Percentiles rank a stretch among this genome's conserved stretches.
Conservation (phyloP, 2,113 vertebrate species). For the Corynorhinus townsendii region DNA sequence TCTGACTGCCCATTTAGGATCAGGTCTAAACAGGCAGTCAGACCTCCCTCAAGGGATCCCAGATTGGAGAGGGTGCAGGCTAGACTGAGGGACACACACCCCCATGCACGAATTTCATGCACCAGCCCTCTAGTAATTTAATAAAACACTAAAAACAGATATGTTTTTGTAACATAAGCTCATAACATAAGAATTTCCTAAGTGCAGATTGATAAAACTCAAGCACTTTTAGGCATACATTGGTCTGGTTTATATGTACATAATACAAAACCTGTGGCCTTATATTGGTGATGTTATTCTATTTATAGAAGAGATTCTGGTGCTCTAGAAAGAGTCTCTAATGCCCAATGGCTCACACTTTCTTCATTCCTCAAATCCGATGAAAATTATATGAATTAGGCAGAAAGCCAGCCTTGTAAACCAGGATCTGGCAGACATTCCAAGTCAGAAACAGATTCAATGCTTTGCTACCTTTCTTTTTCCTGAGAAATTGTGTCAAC, state of each 20-base stretch:
- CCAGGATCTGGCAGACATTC: constrained; percentile 39
- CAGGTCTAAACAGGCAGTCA: no score
- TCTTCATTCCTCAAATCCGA: constrained; percentile 49
- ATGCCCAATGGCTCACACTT: constrained; percentile 19
- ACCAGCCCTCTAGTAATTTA: neutral
- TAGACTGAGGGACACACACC: no score
- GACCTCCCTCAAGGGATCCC: no score
- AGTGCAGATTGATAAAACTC: neutral
- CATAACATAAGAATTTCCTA: neutral
- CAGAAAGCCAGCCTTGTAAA: constrained; percentile 52
- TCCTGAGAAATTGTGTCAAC: constrained; percentile 38
- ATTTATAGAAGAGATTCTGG: constrained; percentile 29
- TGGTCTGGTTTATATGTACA: neutral
- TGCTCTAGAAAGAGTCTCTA: constrained; percentile 34
- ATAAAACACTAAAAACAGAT: constrained; percentile 19
- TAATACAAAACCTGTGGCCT: neutral
- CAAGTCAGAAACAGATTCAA: constrained; percentile 7
- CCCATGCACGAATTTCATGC: no score
- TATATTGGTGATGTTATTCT: neutral
- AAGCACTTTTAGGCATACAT: neutral
- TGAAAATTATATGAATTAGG: constrained; percentile 54
- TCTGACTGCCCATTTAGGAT: no score
- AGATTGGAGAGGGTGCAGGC: no score
- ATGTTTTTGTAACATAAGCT: neutral
- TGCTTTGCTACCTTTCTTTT: constrained; percentile 27